Conservation (phyloP, 2,797 vertebrate genomes). For the Diceros bicornis region DNA sequence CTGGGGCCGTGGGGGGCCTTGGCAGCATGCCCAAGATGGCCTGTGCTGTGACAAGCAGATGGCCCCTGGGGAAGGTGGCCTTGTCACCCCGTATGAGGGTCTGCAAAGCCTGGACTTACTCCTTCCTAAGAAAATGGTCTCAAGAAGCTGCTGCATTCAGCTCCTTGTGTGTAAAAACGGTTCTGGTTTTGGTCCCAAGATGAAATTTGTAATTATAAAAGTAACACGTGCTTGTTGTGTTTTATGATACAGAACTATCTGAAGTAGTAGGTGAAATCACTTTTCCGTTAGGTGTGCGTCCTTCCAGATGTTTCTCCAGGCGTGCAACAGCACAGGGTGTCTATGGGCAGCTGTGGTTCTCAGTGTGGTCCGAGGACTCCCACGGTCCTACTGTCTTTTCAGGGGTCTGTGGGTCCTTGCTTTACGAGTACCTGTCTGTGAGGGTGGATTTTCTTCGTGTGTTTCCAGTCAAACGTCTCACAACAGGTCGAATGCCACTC, state of each 20-base stretch:
- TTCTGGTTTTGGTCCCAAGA: not conserved
- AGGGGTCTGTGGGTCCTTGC: not conserved
- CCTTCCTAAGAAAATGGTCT: not conserved
- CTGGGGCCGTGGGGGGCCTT: not conserved
- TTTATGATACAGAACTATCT: not conserved
- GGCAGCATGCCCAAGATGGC: accelerated
- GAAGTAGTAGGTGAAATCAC: not conserved
- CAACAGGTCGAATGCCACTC: accelerated
- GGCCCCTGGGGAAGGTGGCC: not conserved
- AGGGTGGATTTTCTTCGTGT: accelerated
- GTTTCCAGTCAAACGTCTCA: accelerated
- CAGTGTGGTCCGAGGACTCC: not conserved
- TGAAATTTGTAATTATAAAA: not conserved
- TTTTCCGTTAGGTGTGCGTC: not conserved
- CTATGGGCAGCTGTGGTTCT: no score
- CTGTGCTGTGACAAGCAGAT: not conserved
- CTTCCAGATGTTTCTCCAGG: no score
- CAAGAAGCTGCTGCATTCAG: not conserved
- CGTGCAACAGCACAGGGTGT: not conserved
- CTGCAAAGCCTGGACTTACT: not conserved
- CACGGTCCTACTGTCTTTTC: not conserved
- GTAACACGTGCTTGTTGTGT: not conserved
- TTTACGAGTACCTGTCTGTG: accelerated
- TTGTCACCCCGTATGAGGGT: no score
- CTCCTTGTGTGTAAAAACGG: not conserved